A percentile compares a stretch with the other conserved stretches of the same genome.
Conservation (phyloP, 1,140 invertebrate species). For the Metaphire vulgaris region DNA sequence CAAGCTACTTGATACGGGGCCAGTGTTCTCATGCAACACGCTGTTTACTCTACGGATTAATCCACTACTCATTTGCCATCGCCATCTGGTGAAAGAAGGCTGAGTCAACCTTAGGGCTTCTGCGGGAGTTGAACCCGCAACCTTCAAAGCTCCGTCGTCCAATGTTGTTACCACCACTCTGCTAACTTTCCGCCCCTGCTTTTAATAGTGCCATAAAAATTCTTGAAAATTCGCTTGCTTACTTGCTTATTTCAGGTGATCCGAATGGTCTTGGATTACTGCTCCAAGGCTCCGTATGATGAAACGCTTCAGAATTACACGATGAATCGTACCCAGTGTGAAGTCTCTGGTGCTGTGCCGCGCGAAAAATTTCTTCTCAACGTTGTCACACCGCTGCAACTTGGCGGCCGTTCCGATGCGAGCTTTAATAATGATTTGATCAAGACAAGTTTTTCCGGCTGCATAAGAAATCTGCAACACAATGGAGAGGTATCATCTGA, state of each 20-base stretch:
- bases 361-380: conserved; percentile 94
- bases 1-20: too few species aligned
- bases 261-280: conserved; percentile 79
- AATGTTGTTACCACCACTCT: too few species aligned
- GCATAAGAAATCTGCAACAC: conserved; percentile 87
- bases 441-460: conserved; percentile 82
- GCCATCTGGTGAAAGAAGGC: too few species aligned
- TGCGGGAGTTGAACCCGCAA: too few species aligned
- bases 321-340: conserved; percentile 76
- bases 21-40: too few species aligned
- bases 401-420: conserved; percentile 70
- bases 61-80: too few species aligned
- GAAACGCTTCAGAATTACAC: conserved; percentile 52
- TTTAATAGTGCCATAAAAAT: too few species aligned
- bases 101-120: too few species aligned
- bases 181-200: too few species aligned
- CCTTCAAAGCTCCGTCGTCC: too few species aligned
- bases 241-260: conserved; percentile 18
- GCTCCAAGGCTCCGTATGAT: conserved; percentile 73
- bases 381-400: conserved; percentile 86
- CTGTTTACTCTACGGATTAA: too few species aligned
- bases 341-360: conserved; percentile 76
- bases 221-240: too few species aligned
- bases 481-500: conserved; percentile 80
- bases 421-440: conserved; percentile 56